Conservation (phyloP, 2,888 invertebrate species). For the Eupithecia insigniata region DNA sequence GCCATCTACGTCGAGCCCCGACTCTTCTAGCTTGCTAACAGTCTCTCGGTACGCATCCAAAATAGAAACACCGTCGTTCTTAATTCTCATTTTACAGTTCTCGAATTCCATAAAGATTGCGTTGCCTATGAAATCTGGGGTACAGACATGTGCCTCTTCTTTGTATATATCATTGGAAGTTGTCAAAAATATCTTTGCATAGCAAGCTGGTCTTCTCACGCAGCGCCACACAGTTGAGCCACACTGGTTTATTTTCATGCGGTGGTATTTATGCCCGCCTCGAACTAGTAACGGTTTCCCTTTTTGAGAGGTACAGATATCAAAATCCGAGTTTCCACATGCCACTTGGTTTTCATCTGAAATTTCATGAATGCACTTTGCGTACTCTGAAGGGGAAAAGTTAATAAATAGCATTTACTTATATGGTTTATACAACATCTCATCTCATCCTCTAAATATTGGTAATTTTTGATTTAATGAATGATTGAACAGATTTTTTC, state of each 20-base stretch:
- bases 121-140: neutral
- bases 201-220: neutral
- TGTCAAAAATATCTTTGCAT: neutral
- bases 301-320: conserved; percentile 8
- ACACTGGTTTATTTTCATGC: neutral
- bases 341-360: neutral
- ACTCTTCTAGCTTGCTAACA: conserved; percentile 10
- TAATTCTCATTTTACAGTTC: conserved; percentile 8
- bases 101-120: conserved; percentile 15
- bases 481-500: no score
- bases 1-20: conserved; percentile 3
- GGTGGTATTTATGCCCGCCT: neutral
- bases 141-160: neutral
- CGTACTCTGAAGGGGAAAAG: neutral
- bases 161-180: neutral
- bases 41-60: conserved; percentile 14
- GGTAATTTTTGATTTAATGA: no score
- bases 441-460: no score
- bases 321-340: neutral
- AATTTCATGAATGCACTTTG: neutral
- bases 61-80: conserved; percentile 1
- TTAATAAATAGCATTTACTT: neutral
- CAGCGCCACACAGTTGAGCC: conserved; percentile 6
- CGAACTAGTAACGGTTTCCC: conserved; percentile 1
- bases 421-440: no score